Evolutionary conservation across 2,888 invertebrate genomes (phyloP).

Genomic region (Sussaba pulchella): DNA sequence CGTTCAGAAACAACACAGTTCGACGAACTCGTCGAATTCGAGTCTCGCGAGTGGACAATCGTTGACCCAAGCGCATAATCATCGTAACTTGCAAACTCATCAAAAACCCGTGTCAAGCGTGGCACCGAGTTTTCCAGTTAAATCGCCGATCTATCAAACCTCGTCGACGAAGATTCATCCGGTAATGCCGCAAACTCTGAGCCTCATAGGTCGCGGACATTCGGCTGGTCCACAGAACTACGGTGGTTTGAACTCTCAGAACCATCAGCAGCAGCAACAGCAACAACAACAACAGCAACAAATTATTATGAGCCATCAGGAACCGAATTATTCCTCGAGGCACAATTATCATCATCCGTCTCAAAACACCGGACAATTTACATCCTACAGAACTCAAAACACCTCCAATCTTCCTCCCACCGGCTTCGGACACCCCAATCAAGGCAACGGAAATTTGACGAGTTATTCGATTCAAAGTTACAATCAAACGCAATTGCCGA

Average conservation of each 20-base stretch:
- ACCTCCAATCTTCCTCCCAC: conserved; percentile 72
- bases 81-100: conserved; percentile 83
- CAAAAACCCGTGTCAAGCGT: conserved; percentile 95
- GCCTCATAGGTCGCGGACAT: conserved; percentile 81
- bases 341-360: conserved; percentile 64
- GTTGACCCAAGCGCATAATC: conserved; percentile 76
- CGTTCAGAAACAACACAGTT: conserved; percentile 83
- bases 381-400: conserved; percentile 71
- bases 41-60: conserved; percentile 80
- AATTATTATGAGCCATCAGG: conserved; percentile 69
- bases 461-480: conserved; percentile 72
- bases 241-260: conserved; percentile 62
- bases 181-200: conserved; percentile 91
- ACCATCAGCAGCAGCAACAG: conserved; percentile 69
- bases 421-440: conserved; percentile 36
- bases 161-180: conserved; percentile 93
- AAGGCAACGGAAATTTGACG: conserved; percentile 65
- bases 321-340: conserved; percentile 74
- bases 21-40: conserved; percentile 84
- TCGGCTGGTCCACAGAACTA: conserved; percentile 70
- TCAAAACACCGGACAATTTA: conserved; percentile 63
- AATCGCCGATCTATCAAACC: conserved; percentile 91
- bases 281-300: conserved; percentile 66
- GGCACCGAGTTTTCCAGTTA: conserved; percentile 89
- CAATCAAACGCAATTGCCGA: conserved; percentile 72